A percentile compares a stretch with the other conserved stretches of the same genome.
phyloP scores from a whole-genome alignment of 2,113 vertebrate genomes.

The Chaenocephalus aceratus region DNA sequence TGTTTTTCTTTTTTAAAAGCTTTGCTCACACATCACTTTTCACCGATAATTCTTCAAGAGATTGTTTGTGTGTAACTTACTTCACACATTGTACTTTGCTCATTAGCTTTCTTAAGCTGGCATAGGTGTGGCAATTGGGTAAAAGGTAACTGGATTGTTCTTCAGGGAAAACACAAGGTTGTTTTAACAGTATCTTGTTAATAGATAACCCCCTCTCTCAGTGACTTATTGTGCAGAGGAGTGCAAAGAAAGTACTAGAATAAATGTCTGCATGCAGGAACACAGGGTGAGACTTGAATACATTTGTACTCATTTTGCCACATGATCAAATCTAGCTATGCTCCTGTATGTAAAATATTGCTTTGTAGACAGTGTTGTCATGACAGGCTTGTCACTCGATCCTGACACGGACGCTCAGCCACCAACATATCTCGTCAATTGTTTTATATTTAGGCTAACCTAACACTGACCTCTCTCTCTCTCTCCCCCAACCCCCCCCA shows the following conservation, averaged over 20 bases:
- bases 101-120: conserved; percentile 28
- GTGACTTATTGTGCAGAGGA: neutral
- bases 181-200: conserved; percentile 9
- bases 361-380: neutral
- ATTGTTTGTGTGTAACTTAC: neutral
- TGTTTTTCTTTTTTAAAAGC: neutral
- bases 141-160: conserved; percentile 20
- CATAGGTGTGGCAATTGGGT: neutral
- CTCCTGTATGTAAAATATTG: conserved; percentile 5
- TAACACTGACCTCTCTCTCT: conserved; percentile 5
- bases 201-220: neutral
- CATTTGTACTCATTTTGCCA: neutral
- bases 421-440: neutral
- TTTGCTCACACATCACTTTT: conserved; percentile 60
- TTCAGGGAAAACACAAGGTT: neutral
- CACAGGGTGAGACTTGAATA: neutral
- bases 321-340: neutral
- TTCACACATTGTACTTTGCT: neutral
- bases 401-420: neutral
- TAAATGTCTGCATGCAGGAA: neutral
- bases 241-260: neutral
- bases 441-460: conserved; percentile 26
- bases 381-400: neutral
- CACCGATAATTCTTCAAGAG: conserved; percentile 52
- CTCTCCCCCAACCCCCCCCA: neutral